These are phyloP conservation scores for Zophobas morio DNA, from an alignment of 1,140 invertebrate genomes.

Conservation along the genomic window DNA sequence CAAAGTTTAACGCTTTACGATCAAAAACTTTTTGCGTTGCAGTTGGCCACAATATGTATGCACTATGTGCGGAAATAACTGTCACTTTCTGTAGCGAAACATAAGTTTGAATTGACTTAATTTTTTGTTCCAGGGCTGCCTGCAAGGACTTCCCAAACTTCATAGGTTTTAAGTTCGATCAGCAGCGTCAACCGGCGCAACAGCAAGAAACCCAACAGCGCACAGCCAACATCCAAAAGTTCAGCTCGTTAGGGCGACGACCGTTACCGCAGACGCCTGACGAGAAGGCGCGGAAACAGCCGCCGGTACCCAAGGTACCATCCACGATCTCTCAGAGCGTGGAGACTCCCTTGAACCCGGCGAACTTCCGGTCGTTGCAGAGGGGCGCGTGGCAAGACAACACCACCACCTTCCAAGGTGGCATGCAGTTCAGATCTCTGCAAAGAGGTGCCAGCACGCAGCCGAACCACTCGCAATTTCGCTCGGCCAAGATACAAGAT, in stretches of 20 bases:
- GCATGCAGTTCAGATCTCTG: slow-evolving; percentile 64
- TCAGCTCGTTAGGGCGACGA: slow-evolving; percentile 66
- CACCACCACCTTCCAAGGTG: slow-evolving; percentile 60
- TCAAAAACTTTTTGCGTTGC: too few relatives aligned
- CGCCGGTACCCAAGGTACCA: slow-evolving; percentile 64
- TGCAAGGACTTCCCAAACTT: slow-evolving; percentile 69
- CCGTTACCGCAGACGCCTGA: slow-evolving; percentile 66
- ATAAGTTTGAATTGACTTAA: too few relatives aligned
- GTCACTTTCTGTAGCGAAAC: too few relatives aligned
- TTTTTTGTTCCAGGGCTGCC: slow-evolving; percentile 61
- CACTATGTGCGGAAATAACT: too few relatives aligned
- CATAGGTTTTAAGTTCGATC: slow-evolving; percentile 68
- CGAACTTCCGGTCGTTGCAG: slow-evolving; percentile 66
- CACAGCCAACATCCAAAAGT: slow-evolving; percentile 65
- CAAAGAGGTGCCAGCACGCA: slow-evolving; percentile 60
- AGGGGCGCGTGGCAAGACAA: slow-evolving; percentile 67
- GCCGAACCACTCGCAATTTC: slow-evolving; percentile 62
- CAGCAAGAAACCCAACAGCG: slow-evolving; percentile 52
- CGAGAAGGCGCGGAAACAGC: slow-evolving; percentile 65
- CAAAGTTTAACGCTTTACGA: too few relatives aligned
- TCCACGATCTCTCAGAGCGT: slow-evolving; percentile 61
- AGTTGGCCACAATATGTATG: too few relatives aligned
- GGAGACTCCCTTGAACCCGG: slow-evolving; percentile 65
- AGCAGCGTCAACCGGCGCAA: slow-evolving; percentile 60
- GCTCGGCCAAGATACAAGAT: slow-evolving; percentile 66